Base-by-base conservation (phyloP, 2,888 invertebrate species). In the Hermaeophaga mercurialis region DNA sequence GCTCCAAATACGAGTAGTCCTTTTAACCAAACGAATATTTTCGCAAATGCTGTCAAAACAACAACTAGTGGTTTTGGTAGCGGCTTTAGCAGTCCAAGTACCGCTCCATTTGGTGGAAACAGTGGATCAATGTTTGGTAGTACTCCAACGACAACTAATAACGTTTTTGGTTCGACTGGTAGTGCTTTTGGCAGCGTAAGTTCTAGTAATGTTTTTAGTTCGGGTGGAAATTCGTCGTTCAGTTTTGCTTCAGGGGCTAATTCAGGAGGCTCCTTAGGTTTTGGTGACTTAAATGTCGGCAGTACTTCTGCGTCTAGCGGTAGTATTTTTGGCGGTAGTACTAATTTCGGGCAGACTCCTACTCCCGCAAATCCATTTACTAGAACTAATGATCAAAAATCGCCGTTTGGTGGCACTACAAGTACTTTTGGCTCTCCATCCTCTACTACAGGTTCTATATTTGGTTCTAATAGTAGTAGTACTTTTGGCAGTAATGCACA, bases 271-370 rank as follows among this genome's bases (percentile, higher is more conserved):
- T 46, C 61, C 14, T 70, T 73, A 58, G 73, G 71, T 18, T 72
- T 72, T 54, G 70, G 71, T 34, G 46, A 56, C 45, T 64, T 72
- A 19, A 68, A 52, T 57, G 67, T 66, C 28, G 59, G 55, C 43
- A 48, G 61, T 43, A 19, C 65, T 28, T 55, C 70, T 8, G 50
- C 67, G 8, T 56, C 66, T 1, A 56, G 62, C 14, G 56, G 60
- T 7, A 66, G 59, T 54, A 62, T 66, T 31, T 70, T 70, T 55
- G 68, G 68, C 18, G 61, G 54, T 12, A 45, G 61, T 34, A 31
- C 43, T 1, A 56, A 54, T n/a, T 66, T 64, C 44, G 61, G 56
- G 2, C 56, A 56, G 22, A 11, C 59, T 22, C 28, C 58, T 36
- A 11, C 59, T 22, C 28, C 58, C 33, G 31, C 58, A 1, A 67